These are phyloP conservation scores for Caradrina kadenii DNA, from an alignment of 2,888 invertebrate species.

Conservation along the genomic window DNA sequence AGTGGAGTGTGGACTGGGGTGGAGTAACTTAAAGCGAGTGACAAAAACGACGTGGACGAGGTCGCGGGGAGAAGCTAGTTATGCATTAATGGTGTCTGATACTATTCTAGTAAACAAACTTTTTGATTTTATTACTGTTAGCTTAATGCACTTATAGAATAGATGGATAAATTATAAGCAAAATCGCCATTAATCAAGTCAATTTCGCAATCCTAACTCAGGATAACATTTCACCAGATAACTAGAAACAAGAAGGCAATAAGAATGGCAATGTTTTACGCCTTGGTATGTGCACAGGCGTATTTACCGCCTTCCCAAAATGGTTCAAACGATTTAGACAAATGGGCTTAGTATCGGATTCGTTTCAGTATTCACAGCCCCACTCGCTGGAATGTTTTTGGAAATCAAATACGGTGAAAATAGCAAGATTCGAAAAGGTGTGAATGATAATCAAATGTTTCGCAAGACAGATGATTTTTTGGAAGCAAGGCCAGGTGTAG, in stretches of 20 bases:
- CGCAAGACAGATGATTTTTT: not conserved
- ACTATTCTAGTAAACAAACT: no score
- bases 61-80: no score
- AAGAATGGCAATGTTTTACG: conserved; percentile 52
- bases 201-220: conserved; percentile 20
- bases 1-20: no score
- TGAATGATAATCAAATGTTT: not conserved
- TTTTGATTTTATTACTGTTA: no score
- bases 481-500: not conserved
- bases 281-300: conserved; percentile 35
- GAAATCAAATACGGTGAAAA: conserved; percentile 39
- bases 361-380: conserved; percentile 25
- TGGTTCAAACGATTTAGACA: conserved; percentile 49
- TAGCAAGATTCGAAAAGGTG: conserved; percentile 20
- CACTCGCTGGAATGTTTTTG: conserved; percentile 18
- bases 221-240: conserved; percentile 14
- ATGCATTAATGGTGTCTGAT: no score
- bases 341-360: conserved; percentile 55
- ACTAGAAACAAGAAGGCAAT: conserved; percentile 39
- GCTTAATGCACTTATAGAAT: no score
- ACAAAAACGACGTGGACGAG: no score
- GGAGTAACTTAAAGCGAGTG: no score
- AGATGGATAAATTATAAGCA: no score
- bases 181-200: conserved; percentile 13
- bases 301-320: conserved; percentile 46